Base-by-base conservation (phyloP, 2,113 vertebrate species). In the Bucco capensis region DNA sequence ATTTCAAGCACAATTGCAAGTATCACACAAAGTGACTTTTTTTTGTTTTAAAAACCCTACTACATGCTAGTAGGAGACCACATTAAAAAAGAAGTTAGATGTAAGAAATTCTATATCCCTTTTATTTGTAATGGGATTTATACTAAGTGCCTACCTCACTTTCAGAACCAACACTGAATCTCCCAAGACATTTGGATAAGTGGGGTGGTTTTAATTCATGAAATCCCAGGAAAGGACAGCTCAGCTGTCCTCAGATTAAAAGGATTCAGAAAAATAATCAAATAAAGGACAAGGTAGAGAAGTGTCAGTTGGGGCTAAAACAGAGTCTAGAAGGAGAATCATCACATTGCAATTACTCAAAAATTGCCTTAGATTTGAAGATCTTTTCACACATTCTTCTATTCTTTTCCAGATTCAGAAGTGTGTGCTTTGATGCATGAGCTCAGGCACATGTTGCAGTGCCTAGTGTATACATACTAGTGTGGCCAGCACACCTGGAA, bases 61-160 rank as follows among this genome's bases (percentile, higher is more conserved):
- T 14, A 77, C 25, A 51, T 38, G 58, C 10, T 50, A 82, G 11
- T 31, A 79, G n/a, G 12, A 92, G 33, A 74, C 11, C 5, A 47
- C 44, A 51, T 77, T 83, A 70, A 64, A 28, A 58, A 73, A 56
- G 28, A 49, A 42, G 35, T 5, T 3, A 77, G 3, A 27, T 33
- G 65, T 2, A 4, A 83, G 12, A 28, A 65, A 54, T 42, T 66
- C 57, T 62, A 54, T 65, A 92, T 90, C 54, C 35, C n/a, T 70
- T 65, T 89, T 95, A 33, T 66, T 51, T 82, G 22, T 93, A 90
- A 79, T 76, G 50, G 54, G 62, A 86, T 90, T 92, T 87, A 66
- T 73, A 61, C 33, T 62, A 73, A 94, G 42, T 76, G 54, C 35
- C 19, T 66, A 37, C 25, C 8, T 78, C 58, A 37, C 38, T 89